Base-by-base conservation (phyloP, 2,888 invertebrate genomes). In the Arrhopalites spinosus region DNA sequence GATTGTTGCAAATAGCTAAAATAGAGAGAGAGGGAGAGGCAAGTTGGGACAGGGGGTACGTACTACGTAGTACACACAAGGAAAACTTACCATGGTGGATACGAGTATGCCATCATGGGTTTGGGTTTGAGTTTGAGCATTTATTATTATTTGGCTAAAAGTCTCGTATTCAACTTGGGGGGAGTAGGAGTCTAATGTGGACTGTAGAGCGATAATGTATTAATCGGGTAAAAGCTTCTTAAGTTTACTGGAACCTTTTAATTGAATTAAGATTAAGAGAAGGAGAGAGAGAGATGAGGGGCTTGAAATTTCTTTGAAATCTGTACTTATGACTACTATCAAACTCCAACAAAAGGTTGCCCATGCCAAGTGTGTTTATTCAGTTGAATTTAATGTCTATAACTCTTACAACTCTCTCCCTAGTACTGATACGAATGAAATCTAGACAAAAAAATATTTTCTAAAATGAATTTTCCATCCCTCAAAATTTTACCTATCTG, bases 191-290 rank as follows among this genome's bases (percentile, higher is more conserved):
- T 67, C 3, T 20, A 30, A 36, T 15, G 69, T 47, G 68, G 25
- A 68, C 68, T 50, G 8, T 72, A 23, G 25, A 72, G 71, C 20
- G 68, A 56, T 68, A 74, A 74, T 74, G 68, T 61, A 56, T 50
- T 66, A 74, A 74, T 67, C 74, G 67, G 61, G 67, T 74, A 74
- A 64, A 73, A 74, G 68, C 74, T 74, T 61, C 74, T 74, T 74
- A 74, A 74, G 68, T 74, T 74, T 74, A 67, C 67, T 74, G 74
- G 74, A 59, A 59, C 69, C 61, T 68, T 73, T 74, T 74, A 74
- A 74, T 74, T 74, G 74, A 74, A 74, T 74, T 74, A 74, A 69
- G 74, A 74, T 68, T 74, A 74, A 67, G 66, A 53, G 73, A 67
- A 67, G 59, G 47, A 56, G 74, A 74, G 74, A 68, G 68, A 68